Evolutionary conservation across 2,113 vertebrate genomes (phyloP), one percentile per base, ranked within the genome.

Genomic region (Brachionichthys hirsutus): DNA sequence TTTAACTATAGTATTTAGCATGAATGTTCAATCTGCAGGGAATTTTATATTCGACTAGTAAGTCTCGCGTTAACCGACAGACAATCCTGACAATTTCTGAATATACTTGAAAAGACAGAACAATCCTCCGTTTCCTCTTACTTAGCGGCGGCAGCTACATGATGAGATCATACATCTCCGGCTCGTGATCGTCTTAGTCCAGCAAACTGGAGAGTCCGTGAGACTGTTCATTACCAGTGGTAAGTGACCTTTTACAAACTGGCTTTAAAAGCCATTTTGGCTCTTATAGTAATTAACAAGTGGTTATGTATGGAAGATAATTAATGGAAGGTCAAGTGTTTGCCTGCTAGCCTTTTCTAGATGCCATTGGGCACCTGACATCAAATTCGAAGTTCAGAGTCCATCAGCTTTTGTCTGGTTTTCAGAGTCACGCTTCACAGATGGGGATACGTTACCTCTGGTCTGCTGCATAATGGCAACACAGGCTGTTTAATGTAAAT

Each of bases 311-410:
- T 78, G 70, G 76, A 47, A 86, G 79, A 88, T 75, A 84, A 87
- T 87, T 90, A 86, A 88, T 74, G 81, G 84, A 87, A 89, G 85
- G 84, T 87, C 85, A 88, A 87, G 83, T 81, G 78, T 78, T 87
- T 48, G 42, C 63, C 73, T 54, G 77, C 56, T 85, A 82, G 70
- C 80, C 77, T 87, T 88, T 87, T 67, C 79, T 71, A 69, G 77
- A 81, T 42, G 64, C 79, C 77, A 77, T 60, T 65, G 71, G 68
- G 78, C 69, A 70, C 54, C 63, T 47, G 78, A 81, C 58, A 69
- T 71, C 8, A 38, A 78, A 73, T 73, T 22, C 73, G 60, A 83
- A 84, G 79, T 83, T 87, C 75, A 83, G 76, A 80, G 80, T 36
- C 57, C 55, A 48, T 77, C 74, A 61, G 49, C 53, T 72, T 47